Percentiles rank a stretch among this genome's conserved stretches.
Conservation (phyloP, 2,888 invertebrate genomes). For the Eilema sororculum region DNA sequence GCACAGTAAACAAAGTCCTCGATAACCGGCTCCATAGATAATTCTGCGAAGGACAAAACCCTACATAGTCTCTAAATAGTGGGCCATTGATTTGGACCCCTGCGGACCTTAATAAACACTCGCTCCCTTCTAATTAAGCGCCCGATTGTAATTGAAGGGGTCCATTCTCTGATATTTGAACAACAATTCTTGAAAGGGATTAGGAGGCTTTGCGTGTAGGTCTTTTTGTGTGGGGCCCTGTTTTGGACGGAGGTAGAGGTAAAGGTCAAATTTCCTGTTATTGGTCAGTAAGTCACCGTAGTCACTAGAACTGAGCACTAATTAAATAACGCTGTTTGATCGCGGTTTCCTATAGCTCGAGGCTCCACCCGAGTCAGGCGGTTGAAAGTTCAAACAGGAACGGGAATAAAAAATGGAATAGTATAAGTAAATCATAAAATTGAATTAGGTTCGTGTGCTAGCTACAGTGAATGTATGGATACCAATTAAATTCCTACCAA, state of each 20-base stretch:
- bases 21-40: conserved; percentile 50
- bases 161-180: conserved; percentile 68
- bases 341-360: background rate
- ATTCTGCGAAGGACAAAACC: conserved; percentile 49
- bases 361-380: background rate
- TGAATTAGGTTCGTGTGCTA: background rate
- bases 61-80: conserved; percentile 57
- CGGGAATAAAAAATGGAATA: background rate
- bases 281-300: background rate
- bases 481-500: too few relatives aligned
- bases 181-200: conserved; percentile 64
- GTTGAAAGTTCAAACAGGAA: background rate
- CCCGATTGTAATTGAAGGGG: conserved; percentile 72
- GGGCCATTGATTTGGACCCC: conserved; percentile 59
- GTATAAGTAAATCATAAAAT: background rate
- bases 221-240: conserved; percentile 35
- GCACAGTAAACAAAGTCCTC: conserved; percentile 22
- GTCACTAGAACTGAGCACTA: background rate
- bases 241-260: conserved; percentile 5
- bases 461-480: too few relatives aligned
- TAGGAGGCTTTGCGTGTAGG: conserved; percentile 42
- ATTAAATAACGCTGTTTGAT: background rate
- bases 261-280: background rate
- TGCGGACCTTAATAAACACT: conserved; percentile 63
- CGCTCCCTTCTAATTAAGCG: conserved; percentile 70